Evolutionary conservation across 2,113 vertebrate genomes (phyloP), one percentile per base, ranked within the genome.

Genomic region (Chaetodon trifascialis): DNA sequence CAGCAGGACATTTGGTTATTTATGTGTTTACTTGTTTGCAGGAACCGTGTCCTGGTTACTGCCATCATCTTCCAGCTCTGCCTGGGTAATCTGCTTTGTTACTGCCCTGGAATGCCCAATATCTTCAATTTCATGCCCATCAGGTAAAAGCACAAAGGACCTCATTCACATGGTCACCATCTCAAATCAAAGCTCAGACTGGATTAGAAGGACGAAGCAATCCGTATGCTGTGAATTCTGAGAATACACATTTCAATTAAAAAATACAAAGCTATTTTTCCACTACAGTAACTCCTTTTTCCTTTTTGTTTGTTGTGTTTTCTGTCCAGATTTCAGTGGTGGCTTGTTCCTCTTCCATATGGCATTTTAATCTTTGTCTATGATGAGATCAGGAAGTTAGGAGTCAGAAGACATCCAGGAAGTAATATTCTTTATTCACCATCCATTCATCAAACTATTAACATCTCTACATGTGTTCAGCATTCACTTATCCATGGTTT

Each of bases 111-210:
- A 1, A 97, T 97, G 96, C 96, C 96, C 44, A 96, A 97, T 63
- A 96, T 97, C 87, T 97, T 97, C 89, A 97, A 97, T 91, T 97
- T 97, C 90, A 97, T 97, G 97, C 97, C 97, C 10, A 96, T 97
- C 69, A 94, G 97, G 96, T 97, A 92, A 92, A 92, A 23, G 2
- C 46, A n/a, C 52, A 58, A 19, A 46, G 12, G 19, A 17, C 23
- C 16, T 47, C 51, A 17, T 23, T 59, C 55, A 69, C 55, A 23
- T 19, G 21, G 36, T 19, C 21, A 56, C 30, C 17, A 54, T 65
- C 17, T 23, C 10, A 54, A 54, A 21, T 56, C 30, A 25, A 46
- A 65, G 11, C 38, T 76, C 65, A 14, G 34, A 65, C 11, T 49
- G 21, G 21, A 64, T 16, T 12, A 69, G 9, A 49, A 62, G 11